Percentiles rank a stretch among this genome's conserved stretches.
These are phyloP conservation scores for Heteropelma amictum DNA, from an alignment of 2,888 invertebrate genomes.

Conservation along the genomic window DNA sequence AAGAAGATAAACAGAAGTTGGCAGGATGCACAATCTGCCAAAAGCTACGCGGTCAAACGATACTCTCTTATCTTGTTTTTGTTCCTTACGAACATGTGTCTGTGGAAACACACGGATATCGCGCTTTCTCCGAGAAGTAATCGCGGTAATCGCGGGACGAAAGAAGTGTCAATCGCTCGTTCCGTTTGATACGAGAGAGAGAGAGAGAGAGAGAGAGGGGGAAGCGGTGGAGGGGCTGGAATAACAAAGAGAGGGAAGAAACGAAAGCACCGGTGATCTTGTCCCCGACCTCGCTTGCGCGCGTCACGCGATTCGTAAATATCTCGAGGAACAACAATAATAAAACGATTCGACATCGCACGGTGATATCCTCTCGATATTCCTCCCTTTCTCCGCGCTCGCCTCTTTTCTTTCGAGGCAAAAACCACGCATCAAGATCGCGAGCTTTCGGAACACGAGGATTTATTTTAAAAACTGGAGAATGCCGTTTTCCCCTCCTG, in stretches of 20 bases:
- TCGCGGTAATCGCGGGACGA: background rate
- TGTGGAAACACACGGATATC: too few relatives aligned
- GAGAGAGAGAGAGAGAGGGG: background rate
- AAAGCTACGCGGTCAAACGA: too few relatives aligned
- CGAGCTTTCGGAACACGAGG: background rate
- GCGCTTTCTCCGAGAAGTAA: too few relatives aligned
- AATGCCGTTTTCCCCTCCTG: conserved; percentile 47
- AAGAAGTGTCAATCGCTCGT: conserved; percentile 19
- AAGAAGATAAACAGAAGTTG: too few relatives aligned
- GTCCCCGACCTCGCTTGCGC: conserved; percentile 46
- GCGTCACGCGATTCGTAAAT: conserved; percentile 36
- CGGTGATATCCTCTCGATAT: too few relatives aligned
- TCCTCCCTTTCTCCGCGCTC: background rate
- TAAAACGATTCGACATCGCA: too few relatives aligned
- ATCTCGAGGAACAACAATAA: too few relatives aligned
- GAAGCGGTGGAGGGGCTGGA: background rate
- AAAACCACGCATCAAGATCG: background rate
- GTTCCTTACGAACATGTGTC: too few relatives aligned
- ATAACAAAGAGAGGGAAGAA: background rate
- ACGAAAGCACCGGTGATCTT: conserved; percentile 14
- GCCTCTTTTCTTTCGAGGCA: background rate
- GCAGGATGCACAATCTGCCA: too few relatives aligned
- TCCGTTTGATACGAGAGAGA: background rate
- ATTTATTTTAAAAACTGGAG: conserved; percentile 53
- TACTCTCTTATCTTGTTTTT: too few relatives aligned